Base-by-base conservation (phyloP, 2,113 vertebrate genomes). In the Cavia porcellus region DNA sequence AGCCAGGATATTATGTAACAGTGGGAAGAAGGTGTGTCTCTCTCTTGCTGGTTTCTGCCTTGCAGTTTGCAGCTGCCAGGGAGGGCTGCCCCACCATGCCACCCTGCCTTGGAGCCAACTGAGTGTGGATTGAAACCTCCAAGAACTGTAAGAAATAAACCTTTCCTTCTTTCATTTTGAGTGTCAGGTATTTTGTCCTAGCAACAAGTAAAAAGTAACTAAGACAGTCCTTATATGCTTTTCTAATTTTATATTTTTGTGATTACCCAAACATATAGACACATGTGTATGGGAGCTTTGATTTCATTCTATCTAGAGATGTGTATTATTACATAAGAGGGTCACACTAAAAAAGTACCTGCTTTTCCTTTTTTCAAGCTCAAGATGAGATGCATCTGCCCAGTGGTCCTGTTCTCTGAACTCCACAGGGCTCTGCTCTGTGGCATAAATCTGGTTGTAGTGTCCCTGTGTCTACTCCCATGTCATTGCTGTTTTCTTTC, bases 301-400 rank as follows among this genome's bases (percentile, higher is more conserved):
- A n/a, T 94, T 95, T 95, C 55, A 62, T 47, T 83, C 45, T 42
- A 10, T 61, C 82, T 93, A 45, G 72, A 89, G 83, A 52, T 83
- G 35, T 59, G 38, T 38, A 38, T 59, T 55, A 72, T 70, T 70
- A 52, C 32, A 8, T 50, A 72, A 82, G 62, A 62, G 25, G 42
- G 35, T 72, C 35, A 52, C 15, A 84, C 17, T 62, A 75, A 88
- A 55, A 30, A 28, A 7, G 42, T 32, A 87, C n/a, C 57, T 89
- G 24, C 28, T 7, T 77, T 50, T 32, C 61, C 20, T 55, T 25
- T 89, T 82, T 32, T 1, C 30, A 25, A 70, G 35, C 8, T 62
- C 80, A 42, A 0, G 45, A 9, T 47, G 12, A 62, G 5, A 0
- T 64, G 9, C 22, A 11, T 79, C 2, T 59, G 28, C 86, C 61